Conservation (phyloP, 2,888 invertebrate species). For the Tigriopus californicus region DNA sequence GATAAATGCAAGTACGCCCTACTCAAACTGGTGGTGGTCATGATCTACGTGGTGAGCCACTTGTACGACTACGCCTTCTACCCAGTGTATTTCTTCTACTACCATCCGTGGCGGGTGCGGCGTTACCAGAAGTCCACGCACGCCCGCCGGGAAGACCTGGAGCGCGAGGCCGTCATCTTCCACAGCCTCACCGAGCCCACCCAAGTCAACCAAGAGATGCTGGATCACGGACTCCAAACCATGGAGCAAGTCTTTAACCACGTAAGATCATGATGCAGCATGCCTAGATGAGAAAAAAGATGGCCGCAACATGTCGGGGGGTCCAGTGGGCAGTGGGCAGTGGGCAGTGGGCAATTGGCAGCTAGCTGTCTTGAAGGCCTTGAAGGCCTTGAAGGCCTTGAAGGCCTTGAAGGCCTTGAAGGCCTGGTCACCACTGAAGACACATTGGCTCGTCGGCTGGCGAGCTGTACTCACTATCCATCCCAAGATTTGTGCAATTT, state of each 20-base stretch:
- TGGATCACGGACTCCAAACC: background rate
- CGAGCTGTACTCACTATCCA: too few relatives aligned
- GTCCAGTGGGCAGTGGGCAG: too few relatives aligned
- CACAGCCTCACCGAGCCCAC: background rate
- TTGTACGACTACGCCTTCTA: conserved; percentile 10
- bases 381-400: too few relatives aligned
- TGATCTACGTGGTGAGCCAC: conserved; percentile 9
- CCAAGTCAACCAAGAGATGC: background rate
- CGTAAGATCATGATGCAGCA: too few relatives aligned
- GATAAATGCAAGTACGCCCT: background rate
- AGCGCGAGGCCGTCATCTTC: background rate
- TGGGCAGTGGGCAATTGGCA: too few relatives aligned
- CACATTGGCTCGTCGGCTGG: too few relatives aligned
- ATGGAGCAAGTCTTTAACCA: background rate
- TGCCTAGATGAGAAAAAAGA: too few relatives aligned
- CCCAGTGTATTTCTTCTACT: conserved; percentile 6
- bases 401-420: too few relatives aligned
- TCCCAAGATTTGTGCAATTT: too few relatives aligned
- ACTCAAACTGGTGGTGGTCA: background rate
- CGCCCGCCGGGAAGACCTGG: background rate
- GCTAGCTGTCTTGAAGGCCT: too few relatives aligned
- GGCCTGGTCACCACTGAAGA: too few relatives aligned
- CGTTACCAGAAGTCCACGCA: background rate
- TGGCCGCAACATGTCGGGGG: too few relatives aligned
- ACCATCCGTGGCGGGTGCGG: conserved; percentile 10